A percentile compares a stretch with the other conserved stretches of the same genome.
These are phyloP conservation scores for Geococcyx californianus DNA, from an alignment of 2,113 vertebrate genomes.

Conservation along the genomic window DNA sequence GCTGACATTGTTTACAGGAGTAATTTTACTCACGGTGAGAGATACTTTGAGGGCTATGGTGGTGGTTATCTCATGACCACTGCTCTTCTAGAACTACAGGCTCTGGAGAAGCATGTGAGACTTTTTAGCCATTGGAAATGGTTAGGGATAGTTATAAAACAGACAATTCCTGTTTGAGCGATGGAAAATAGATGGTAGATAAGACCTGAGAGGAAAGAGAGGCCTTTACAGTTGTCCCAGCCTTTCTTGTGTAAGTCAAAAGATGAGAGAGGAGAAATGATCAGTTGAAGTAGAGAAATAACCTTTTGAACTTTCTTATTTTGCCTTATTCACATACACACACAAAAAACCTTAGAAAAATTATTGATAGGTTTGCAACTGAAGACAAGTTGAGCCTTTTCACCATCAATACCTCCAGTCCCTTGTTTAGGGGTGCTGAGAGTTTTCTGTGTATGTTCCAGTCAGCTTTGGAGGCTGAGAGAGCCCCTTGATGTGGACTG, in stretches of 20 bases:
- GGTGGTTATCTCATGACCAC: background rate
- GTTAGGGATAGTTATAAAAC: background rate
- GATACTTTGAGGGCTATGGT: background rate
- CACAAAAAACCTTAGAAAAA: background rate
- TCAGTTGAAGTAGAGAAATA: background rate
- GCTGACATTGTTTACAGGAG: rapidly evolving
- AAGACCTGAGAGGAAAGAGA: background rate
- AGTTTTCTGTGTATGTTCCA: rapidly evolving
- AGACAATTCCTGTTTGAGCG: background rate
- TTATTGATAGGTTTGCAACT: background rate
- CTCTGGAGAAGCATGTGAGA: background rate
- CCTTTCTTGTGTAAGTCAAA: background rate
- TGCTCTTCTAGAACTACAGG: background rate
- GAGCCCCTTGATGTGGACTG: rapidly evolving
- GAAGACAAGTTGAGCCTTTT: background rate
- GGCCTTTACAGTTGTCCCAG: background rate
- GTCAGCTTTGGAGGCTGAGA: background rate
- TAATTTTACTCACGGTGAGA: background rate
- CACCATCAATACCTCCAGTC: background rate
- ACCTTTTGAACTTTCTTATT: background rate
- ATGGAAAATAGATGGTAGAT: background rate
- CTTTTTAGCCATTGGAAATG: background rate
- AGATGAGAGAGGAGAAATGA: background rate
- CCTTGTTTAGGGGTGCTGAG: background rate
- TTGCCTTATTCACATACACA: background rate